Evolutionary conservation across 2,888 invertebrate genomes (phyloP), one percentile per base, ranked within the genome.

Genomic region (Tridacna crocea): DNA sequence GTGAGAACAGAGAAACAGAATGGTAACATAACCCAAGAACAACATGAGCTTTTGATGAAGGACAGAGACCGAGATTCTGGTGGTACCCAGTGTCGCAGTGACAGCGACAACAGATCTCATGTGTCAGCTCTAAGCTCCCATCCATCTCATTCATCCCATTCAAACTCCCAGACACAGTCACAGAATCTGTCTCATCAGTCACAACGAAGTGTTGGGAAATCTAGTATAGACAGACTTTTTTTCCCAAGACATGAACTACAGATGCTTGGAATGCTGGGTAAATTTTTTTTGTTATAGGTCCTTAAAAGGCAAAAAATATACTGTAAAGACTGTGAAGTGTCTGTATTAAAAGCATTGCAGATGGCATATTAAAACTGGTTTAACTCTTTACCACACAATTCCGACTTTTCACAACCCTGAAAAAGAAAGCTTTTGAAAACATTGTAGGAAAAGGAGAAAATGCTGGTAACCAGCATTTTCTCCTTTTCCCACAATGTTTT

Each of bases 161-260:
- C 58, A 95, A 96, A 90, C 26, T 84, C 87, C 4, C 87, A 87
- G 60, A 84, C 83, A 0, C 84, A 82, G 75, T 85, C 87, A 17
- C 87, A 87, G 77, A 82, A 82, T 24, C 84, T 76, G 26, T 84
- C 87, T 8, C 84, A 85, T 58, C 84, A 85, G 58, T 89, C 89
- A 11, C 88, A 90, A 46, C 88, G 90, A 61, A 91, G 90, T 82
- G 83, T 73, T 12, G 88, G 90, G 82, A 88, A 91, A 58, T 84
- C 88, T 22, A 96, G 96, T 80, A 97, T 97, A 91, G 98, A 98
- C 87, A 97, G 97, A 89, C 95, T 98, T 17, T 95, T 96, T 0
- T 93, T 92, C 77, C 97, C 97, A 0, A 95, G 98, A 51, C 96
- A 96, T 3, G 95, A 97, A 79, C 95, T 98, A 0, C 96, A 96